Evolutionary conservation across 2,888 invertebrate species (phyloP).

Genomic region (Tipula confusa): DNA sequence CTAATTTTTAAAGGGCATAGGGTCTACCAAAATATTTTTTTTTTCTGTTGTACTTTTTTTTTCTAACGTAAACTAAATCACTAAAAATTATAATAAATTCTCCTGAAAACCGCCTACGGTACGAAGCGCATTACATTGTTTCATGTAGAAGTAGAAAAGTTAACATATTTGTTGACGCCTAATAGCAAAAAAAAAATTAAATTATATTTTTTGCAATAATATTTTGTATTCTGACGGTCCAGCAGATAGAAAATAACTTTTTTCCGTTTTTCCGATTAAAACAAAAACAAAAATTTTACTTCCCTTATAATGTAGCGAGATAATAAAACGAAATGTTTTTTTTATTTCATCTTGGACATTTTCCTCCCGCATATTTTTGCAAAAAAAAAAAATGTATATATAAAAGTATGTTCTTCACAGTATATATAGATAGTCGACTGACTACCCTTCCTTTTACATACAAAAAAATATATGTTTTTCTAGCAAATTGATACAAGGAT

Average conservation of each 20-base stretch:
- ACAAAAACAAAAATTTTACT: not conserved
- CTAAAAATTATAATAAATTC: too few relatives aligned
- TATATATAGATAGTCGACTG: not conserved
- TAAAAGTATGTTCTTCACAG: not conserved
- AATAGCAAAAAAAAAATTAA: not conserved
- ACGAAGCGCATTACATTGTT: not conserved
- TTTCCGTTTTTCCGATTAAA: not conserved
- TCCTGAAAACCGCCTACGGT: too few relatives aligned
- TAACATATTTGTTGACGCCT: not conserved
- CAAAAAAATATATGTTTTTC: not conserved
- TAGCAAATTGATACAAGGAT: constrained; percentile 12
- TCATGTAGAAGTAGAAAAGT: not conserved
- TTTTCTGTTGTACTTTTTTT: not conserved
- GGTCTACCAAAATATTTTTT: not conserved
- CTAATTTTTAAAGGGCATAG: not conserved
- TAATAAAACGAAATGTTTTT: constrained; percentile 6
- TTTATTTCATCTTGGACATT: not conserved
- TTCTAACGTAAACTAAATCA: not conserved
- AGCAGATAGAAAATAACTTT: not conserved
- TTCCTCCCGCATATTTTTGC: not conserved
- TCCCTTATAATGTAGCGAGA: not conserved
- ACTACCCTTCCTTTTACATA: not conserved
- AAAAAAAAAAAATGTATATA: too few relatives aligned
- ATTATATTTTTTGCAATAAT: not conserved
- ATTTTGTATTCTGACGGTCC: not conserved